Evolutionary conservation across 2,888 invertebrate genomes (phyloP).

Genomic region (Lingula anatina): DNA sequence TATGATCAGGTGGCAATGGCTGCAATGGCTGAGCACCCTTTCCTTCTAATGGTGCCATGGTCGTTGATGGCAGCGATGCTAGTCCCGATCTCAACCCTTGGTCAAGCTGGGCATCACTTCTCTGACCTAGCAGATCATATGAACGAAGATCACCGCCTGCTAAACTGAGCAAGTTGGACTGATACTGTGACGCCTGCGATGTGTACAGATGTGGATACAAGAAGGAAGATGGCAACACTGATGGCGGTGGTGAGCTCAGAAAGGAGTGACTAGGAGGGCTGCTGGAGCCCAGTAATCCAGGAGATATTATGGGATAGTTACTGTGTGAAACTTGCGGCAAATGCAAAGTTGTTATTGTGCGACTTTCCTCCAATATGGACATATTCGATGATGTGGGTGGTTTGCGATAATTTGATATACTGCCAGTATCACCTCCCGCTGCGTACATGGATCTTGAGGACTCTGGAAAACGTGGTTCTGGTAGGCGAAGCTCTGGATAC

Average conservation of each 20-base stretch:
- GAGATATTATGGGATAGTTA: slow-evolving; percentile 25
- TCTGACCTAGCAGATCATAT: too few species aligned
- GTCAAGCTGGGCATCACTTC: too few species aligned
- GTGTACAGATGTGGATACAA: slow-evolving; percentile 46
- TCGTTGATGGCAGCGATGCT: too few species aligned
- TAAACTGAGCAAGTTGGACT: slow-evolving; percentile 25
- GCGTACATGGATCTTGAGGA: not conserved
- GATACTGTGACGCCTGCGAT: slow-evolving; percentile 29
- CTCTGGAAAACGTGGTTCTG: not conserved
- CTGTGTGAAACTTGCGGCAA: slow-evolving; percentile 14
- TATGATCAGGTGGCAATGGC: too few species aligned
- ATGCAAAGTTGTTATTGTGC: slow-evolving; percentile 26
- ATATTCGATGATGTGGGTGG: slow-evolving; percentile 19
- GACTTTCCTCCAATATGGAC: slow-evolving; percentile 31
- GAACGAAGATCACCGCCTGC: too few species aligned
- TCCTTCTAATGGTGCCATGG: too few species aligned
- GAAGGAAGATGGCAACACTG: slow-evolving; percentile 37
- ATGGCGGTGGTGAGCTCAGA: slow-evolving; percentile 28
- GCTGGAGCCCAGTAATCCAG: slow-evolving; percentile 22
- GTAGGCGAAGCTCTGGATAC: not conserved
- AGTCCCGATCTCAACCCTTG: too few species aligned
- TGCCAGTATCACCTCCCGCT: not conserved
- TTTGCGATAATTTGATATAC: not conserved
- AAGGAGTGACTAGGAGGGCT: slow-evolving; percentile 27
- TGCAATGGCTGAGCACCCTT: too few species aligned